Evolutionary conservation across 1,140 invertebrate genomes (phyloP).

Genomic region (Hyles euphorbiae): DNA sequence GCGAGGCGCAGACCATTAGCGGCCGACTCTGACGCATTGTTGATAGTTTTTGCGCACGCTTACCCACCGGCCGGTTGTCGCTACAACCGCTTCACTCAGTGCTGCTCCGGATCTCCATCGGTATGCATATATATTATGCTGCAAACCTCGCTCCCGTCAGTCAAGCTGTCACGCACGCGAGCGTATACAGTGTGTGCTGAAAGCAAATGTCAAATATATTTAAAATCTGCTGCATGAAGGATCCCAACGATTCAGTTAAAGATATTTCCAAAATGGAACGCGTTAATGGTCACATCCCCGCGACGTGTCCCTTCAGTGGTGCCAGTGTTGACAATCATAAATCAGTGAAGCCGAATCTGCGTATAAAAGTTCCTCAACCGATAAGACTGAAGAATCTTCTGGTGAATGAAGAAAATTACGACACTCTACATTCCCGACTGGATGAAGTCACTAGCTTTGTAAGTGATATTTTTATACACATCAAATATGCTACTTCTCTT

Average conservation of each 20-base stretch:
- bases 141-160: slow-evolving; percentile 21
- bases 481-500: neutral
- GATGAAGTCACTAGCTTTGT: slow-evolving; percentile 48
- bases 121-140: slow-evolving; percentile 55
- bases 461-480: slow-evolving; percentile 32
- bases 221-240: slow-evolving; percentile 36
- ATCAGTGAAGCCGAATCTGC: slow-evolving; percentile 43
- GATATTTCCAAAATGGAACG: slow-evolving; percentile 31
- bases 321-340: slow-evolving; percentile 32
- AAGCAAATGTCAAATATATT: slow-evolving; percentile 41
- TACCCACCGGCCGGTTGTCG: slow-evolving; percentile 39
- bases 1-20: slow-evolving; percentile 12
- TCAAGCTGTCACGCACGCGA: slow-evolving; percentile 28
- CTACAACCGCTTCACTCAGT: slow-evolving; percentile 45
- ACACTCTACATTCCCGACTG: slow-evolving; percentile 47
- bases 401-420: slow-evolving; percentile 44
- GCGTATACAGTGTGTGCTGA: slow-evolving; percentile 17
- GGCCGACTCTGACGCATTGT: slow-evolving; percentile 40
- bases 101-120: slow-evolving; percentile 33
- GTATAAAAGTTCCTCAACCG: slow-evolving; percentile 57
- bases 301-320: slow-evolving; percentile 46
- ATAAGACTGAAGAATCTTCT: slow-evolving; percentile 54
- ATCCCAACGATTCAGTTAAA: slow-evolving; percentile 22
- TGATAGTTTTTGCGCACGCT: slow-evolving; percentile 51
- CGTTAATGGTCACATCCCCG: slow-evolving; percentile 35